phyloP scores from a whole-genome alignment of 1,140 invertebrate species.

The Zelostemma sp. region DNA sequence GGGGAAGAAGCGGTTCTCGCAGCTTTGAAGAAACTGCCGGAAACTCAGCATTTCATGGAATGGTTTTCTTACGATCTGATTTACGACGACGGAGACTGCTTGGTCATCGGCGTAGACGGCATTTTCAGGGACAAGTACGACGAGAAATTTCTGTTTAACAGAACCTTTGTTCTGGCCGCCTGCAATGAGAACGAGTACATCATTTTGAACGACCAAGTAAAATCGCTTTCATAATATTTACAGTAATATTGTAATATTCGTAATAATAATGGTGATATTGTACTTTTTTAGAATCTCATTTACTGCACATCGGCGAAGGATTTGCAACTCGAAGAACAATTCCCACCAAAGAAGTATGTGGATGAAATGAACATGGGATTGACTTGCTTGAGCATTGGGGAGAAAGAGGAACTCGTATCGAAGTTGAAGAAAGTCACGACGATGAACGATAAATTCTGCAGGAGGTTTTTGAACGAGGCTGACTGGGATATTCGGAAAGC shows the following conservation, averaged over 20 bases:
- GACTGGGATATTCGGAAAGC: conserved; percentile 57
- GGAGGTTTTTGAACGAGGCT: conserved; percentile 50
- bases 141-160: conserved; percentile 54
- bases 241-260: too few relatives aligned
- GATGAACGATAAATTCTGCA: conserved; percentile 53
- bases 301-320: conserved; percentile 21
- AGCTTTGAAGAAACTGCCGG: conserved; percentile 51
- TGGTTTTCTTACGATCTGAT: conserved; percentile 55
- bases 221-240: too few relatives aligned
- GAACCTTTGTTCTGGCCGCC: conserved; percentile 57
- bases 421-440: conserved; percentile 48
- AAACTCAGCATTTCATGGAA: conserved; percentile 53
- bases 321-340: conserved; percentile 26
- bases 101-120: conserved; percentile 55
- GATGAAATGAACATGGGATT: conserved; percentile 13
- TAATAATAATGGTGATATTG: too few relatives aligned
- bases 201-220: conserved; percentile 66
- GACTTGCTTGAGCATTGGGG: conserved; percentile 46
- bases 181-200: conserved; percentile 58
- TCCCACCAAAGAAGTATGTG: conserved; percentile 16
- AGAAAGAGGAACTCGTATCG: conserved; percentile 50
- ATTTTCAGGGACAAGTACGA: conserved; percentile 45
- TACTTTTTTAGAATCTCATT: conserved; percentile 37
- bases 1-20: conserved; percentile 56
- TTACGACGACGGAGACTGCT: conserved; percentile 32